phyloP scores from a whole-genome alignment of 2,797 vertebrate genomes.

The Leptoclinus maculatus region DNA sequence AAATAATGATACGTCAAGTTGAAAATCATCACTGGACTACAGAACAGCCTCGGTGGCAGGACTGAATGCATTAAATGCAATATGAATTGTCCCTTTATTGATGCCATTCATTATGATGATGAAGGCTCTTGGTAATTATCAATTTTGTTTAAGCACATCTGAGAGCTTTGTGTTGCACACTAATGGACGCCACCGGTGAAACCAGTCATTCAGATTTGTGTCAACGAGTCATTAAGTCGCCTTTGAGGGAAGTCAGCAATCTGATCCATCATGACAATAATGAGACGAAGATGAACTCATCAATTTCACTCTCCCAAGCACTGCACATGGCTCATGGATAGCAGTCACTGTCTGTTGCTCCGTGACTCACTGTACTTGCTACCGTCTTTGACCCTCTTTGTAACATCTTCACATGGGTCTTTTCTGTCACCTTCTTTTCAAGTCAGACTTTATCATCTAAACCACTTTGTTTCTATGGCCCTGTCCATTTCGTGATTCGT shows the following conservation, averaged over 20 bases:
- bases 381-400: constrained; percentile 32
- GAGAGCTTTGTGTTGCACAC: constrained; percentile 75
- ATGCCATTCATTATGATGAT: constrained; percentile 82
- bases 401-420: constrained; percentile 26
- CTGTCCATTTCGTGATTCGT: constrained; percentile 5
- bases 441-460: constrained; percentile 34
- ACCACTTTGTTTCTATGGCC: constrained; percentile 19
- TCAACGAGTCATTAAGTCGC: constrained; percentile 86
- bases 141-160: constrained; percentile 84
- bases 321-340: constrained; percentile 47
- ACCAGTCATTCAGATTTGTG: constrained; percentile 82
- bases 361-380: constrained; percentile 32
- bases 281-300: constrained; percentile 85
- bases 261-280: constrained; percentile 87
- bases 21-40: constrained; percentile 57
- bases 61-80: constrained; percentile 74
- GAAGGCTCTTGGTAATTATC: constrained; percentile 83
- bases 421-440: constrained; percentile 18
- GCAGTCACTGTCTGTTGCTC: constrained; percentile 51
- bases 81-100: constrained; percentile 78
- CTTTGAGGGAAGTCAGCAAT: constrained; percentile 85
- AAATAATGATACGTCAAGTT: constrained; percentile 62
- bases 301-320: constrained; percentile 78
- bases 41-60: constrained; percentile 54
- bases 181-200: constrained; percentile 83